Percentiles rank a stretch among this genome's conserved stretches.
phyloP scores from a whole-genome alignment of 1,140 invertebrate genomes.

The Macrotrachela quadricornifera region DNA sequence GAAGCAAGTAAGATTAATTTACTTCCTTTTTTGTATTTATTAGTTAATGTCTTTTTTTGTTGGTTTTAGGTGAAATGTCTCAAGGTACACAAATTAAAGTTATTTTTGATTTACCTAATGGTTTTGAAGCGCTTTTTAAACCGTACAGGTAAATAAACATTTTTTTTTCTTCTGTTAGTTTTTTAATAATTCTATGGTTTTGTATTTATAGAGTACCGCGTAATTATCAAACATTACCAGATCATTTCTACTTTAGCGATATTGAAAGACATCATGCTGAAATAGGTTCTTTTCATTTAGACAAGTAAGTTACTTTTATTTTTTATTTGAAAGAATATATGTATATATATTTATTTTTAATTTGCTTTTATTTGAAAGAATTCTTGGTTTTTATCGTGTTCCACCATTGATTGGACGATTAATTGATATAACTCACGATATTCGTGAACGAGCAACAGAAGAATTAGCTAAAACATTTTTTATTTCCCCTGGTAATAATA shows the following conservation, averaged over 20 bases:
- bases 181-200: background rate
- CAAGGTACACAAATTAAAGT: conserved; percentile 91
- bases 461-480: conserved; percentile 73
- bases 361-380: conserved; percentile 11
- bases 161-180: conserved; percentile 5
- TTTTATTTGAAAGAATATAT: too few relatives aligned
- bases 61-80: conserved; percentile 57
- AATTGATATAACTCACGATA: conserved; percentile 23
- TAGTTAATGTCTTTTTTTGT: too few relatives aligned
- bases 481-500: conserved; percentile 42
- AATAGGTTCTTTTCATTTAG: conserved; percentile 92
- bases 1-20: too few relatives aligned
- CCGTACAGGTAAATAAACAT: conserved; percentile 31
- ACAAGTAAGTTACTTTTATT: too few relatives aligned
- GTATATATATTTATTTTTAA: background rate
- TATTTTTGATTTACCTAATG: conserved; percentile 70
- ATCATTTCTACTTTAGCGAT: conserved; percentile 98
- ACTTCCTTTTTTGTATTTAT: too few relatives aligned
- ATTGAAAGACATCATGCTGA: conserved; percentile 91
- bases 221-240: conserved; percentile 80
- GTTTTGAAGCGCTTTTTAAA: conserved; percentile 80
- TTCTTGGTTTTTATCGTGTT: conserved; percentile 25
- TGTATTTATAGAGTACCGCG: conserved; percentile 56
- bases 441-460: conserved; percentile 20
- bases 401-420: conserved; percentile 23